A percentile compares a stretch with the other conserved stretches of the same genome.
Evolutionary conservation across 2,888 invertebrate genomes (phyloP).

Genomic region (Phanerotoma sp.): DNA sequence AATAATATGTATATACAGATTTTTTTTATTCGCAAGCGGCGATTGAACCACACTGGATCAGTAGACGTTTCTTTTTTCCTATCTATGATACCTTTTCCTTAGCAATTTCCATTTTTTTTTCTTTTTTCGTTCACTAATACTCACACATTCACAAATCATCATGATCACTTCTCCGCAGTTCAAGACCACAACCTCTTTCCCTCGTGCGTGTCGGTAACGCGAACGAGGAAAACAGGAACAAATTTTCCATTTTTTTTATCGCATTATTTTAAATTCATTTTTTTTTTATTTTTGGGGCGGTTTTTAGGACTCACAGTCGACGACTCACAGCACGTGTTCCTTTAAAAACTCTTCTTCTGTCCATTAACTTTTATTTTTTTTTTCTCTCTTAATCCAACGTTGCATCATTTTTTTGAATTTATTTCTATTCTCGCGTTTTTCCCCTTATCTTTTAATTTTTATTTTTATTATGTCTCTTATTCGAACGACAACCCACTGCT

Average conservation of each 20-base stretch:
- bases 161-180: constrained; percentile 3
- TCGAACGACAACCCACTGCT: not conserved
- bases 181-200: not conserved
- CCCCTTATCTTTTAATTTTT: not conserved
- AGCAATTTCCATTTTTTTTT: not conserved
- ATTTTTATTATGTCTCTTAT: not conserved
- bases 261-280: constrained; percentile 1
- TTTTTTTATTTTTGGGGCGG: not conserved
- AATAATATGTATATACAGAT: constrained; percentile 41
- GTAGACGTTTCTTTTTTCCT: constrained; percentile 27
- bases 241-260: constrained; percentile 16
- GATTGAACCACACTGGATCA: constrained; percentile 32
- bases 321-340: constrained; percentile 33
- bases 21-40: constrained; percentile 33
- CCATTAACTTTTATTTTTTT: constrained; percentile 6
- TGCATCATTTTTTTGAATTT: not conserved
- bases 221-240: not conserved
- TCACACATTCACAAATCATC: not conserved
- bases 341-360: constrained; percentile 1
- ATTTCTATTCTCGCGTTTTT: constrained; percentile 5
- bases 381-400: not conserved
- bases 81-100: constrained; percentile 4
- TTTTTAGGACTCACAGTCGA: constrained; percentile 30
- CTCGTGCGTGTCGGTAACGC: constrained; percentile 4
- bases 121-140: not conserved